Evolutionary conservation across 2,113 vertebrate species (phyloP), one percentile per base, ranked within the genome.

Genomic region (Seriola quinqueradiata): DNA sequence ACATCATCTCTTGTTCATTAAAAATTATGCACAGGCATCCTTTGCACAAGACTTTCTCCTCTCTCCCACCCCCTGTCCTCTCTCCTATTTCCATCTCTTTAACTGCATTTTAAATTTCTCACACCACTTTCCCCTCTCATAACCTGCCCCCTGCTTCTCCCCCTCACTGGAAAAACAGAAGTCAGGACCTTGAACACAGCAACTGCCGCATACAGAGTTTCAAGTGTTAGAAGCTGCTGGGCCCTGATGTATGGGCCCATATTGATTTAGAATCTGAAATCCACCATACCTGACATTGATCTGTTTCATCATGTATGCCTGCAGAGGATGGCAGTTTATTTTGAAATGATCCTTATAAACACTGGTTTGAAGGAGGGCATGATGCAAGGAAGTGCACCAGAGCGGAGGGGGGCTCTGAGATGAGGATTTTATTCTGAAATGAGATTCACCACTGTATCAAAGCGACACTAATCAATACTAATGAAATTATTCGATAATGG

Each of bases 271-370:
- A 83, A 72, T 70, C 76, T 80, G 75, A 88, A 74, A 78, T 65
- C 79, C 38, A 72, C 82, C 76, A 60, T 63, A 64, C 58, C 79
- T 85, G 79, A 87, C 78, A 87, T 76, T 78, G 84, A 89, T 90
- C 71, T n/a, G 55, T 87, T 89, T 85, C 63, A 59, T 79, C 78
- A 75, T 40, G 70, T n/a, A 17, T 8, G 19, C 59, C 81, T 23
- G 63, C 65, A 66, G 79, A 87, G 79, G 83, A 50, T 34, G 52
- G 40, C 54, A 77, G 75, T 76, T 86, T 87, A 79, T 77, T 89
- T 82, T 82, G 52, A 46, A 63, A 64, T 77, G 77, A 80, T 85
- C 70, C 79, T 52, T 25, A 61, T 79, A 81, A 91, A 88, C 73
- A 79, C 25, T 59, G 54, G 50, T 77, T 75, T 87, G 75, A 90